Evolutionary conservation across 2,888 invertebrate species (phyloP).

Genomic region (Drosophila niveifrons): DNA sequence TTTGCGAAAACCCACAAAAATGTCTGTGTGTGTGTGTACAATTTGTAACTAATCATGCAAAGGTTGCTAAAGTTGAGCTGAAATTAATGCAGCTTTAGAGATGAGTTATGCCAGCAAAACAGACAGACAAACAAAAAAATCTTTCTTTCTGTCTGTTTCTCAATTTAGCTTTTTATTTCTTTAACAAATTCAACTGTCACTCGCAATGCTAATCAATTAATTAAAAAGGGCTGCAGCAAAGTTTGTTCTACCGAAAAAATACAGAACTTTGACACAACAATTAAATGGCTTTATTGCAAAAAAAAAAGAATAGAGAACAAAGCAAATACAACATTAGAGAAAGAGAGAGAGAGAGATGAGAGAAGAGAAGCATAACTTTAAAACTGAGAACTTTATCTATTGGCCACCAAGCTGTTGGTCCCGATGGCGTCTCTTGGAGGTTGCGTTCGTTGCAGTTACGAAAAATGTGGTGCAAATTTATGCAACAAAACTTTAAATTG

Average conservation of each 20-base stretch:
- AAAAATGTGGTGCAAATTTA: conserved; percentile 73
- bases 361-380: conserved; percentile 22
- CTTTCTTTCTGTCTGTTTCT: neutral
- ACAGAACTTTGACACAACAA: conserved; percentile 52
- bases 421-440: conserved; percentile 16
- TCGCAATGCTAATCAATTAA: conserved; percentile 65
- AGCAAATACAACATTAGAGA: conserved; percentile 4
- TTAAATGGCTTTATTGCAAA: conserved; percentile 50
- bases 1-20: conserved; percentile 29
- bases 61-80: conserved; percentile 15
- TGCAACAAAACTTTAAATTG: conserved; percentile 77
- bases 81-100: conserved; percentile 33
- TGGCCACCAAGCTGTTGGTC: conserved; percentile 1
- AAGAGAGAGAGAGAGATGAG: neutral
- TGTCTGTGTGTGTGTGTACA: conserved; percentile 16
- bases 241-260: conserved; percentile 24
- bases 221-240: conserved; percentile 34
- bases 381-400: conserved; percentile 53
- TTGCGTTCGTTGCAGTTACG: conserved; percentile 39
- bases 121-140: neutral
- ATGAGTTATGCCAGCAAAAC: conserved; percentile 7
- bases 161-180: conserved; percentile 13
- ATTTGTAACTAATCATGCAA: conserved; percentile 46
- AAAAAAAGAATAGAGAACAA: conserved; percentile 1
- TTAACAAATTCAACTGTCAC: conserved; percentile 52